Conservation (phyloP, 37 sponge, comb jelly and placozoan genomes). For the Amphimedon queenslandica region DNA sequence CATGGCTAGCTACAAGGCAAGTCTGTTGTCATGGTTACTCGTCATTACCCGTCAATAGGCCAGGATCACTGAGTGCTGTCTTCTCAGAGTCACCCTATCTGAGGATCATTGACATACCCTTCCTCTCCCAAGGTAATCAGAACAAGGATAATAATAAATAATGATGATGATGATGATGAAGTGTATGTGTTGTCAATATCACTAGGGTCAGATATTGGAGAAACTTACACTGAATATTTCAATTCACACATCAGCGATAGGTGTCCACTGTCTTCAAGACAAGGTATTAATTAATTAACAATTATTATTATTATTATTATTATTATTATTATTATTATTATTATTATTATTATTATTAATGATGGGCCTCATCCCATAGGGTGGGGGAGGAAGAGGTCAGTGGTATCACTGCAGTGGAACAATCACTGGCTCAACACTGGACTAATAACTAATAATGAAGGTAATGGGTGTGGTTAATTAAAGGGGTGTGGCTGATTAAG, state of each 20-base stretch:
- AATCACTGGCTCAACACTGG: conserved; percentile 33
- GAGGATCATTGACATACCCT: conserved; percentile 53
- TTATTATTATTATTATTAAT: too few species aligned
- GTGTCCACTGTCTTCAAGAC: conserved; percentile 22
- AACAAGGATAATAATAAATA: too few species aligned
- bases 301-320: too few species aligned
- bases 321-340: too few species aligned
- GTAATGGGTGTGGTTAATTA: not conserved
- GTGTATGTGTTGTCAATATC: too few species aligned
- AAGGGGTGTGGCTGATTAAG: too few species aligned
- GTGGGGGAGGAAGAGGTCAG: too few species aligned
- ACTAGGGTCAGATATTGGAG: conserved; percentile 15
- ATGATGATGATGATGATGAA: too few species aligned
- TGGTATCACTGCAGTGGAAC: conserved; percentile 51
- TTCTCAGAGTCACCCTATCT: conserved; percentile 50
- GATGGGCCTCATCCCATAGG: too few species aligned
- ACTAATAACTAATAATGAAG: conserved; percentile 27
- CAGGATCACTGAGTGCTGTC: conserved; percentile 49
- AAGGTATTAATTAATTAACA: not conserved
- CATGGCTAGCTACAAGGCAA: conserved; percentile 50
- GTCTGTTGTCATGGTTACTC: not conserved
- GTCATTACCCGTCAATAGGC: too few species aligned
- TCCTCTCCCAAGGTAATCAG: conserved; percentile 29
- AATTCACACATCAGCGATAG: conserved; percentile 27
- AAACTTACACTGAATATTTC: conserved; percentile 44